phyloP scores from a whole-genome alignment of 1,140 invertebrate genomes.

The Tachypleus tridentatus region DNA sequence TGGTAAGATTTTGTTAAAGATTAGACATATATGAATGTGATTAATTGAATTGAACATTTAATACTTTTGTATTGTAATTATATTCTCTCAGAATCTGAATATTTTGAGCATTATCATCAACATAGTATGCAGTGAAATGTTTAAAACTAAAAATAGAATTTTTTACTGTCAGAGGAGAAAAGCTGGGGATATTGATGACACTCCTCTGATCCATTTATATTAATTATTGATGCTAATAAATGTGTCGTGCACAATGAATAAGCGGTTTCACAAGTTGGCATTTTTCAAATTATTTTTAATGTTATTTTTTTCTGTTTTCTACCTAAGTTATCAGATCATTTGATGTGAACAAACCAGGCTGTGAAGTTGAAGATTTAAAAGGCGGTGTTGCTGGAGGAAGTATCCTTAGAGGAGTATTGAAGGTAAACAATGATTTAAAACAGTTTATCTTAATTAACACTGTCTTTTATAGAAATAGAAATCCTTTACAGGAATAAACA shows the following conservation, averaged over 20 bases:
- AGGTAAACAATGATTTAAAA: slow-evolving; percentile 45
- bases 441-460: too few relatives aligned
- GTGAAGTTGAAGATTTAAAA: slow-evolving; percentile 95
- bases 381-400: slow-evolving; percentile 98
- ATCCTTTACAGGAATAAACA: too few relatives aligned
- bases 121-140: too few relatives aligned
- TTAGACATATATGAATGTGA: too few relatives aligned
- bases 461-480: too few relatives aligned
- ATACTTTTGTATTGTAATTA: too few relatives aligned
- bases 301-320: slow-evolving; percentile 10
- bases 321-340: slow-evolving; percentile 85
- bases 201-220: slow-evolving; percentile 1
- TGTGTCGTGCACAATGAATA: background rate
- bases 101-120: too few relatives aligned
- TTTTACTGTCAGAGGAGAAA: too few relatives aligned
- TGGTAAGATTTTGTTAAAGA: too few relatives aligned
- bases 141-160: too few relatives aligned
- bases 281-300: slow-evolving; percentile 1
- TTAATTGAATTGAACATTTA: too few relatives aligned
- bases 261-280: background rate
- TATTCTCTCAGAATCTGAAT: too few relatives aligned
- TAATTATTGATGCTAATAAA: background rate
- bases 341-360: slow-evolving; percentile 99
- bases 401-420: slow-evolving; percentile 87
- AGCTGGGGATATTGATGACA: background rate